Base-by-base conservation (phyloP, 2,888 invertebrate species). In the Trichacis sp. region DNA sequence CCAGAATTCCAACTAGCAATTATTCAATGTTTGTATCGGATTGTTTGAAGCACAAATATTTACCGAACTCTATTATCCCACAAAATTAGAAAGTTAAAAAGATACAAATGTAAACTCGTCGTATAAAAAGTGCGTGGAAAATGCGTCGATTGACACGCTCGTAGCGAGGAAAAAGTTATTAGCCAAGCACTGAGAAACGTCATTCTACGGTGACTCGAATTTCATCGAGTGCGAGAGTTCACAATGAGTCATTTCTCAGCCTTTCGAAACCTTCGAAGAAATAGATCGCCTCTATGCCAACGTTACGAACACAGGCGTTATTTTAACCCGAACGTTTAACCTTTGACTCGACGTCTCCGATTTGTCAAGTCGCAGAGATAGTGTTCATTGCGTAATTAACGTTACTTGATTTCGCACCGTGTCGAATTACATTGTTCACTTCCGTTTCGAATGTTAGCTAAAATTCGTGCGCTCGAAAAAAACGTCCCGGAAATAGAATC, bases 261-360 rank as follows among this genome's bases (percentile, higher is more conserved):
- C 71, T 57, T 67, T 73, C 58, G 56, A 69, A 64, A 71, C 55
- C 65, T 63, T 59, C n/a, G n/a, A n/a, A n/a, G 52, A 57, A 63
- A 69, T 68, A 67, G 69, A 43, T 56, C 50, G 51, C 59, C 50
- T 50, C 68, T 61, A 56, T 65, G 66, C 65, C 47, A 30, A 64
- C 53, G 53, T 60, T 68, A 59, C 59, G 51, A 40, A 12, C 29
- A 29, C 14, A 38, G 51, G 14, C 49, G 50, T 46, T 53, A 49
- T 54, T 69, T 71, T 68, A 70, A 74, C 67, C 71, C 56, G 46
- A 38, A 30, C 42, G 40, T 56, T 56, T 65, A 64, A 71, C 68
- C 72, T 64, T 60, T 64, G 58, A 66, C 69, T 69, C 58, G 29
- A 54, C 38, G 57, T 47, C 40, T 48, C 19, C 40, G 58, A 66